Evolutionary conservation across 2,113 vertebrate species (phyloP), one percentile per base, ranked within the genome.

Genomic region (Addax nasomaculatus): DNA sequence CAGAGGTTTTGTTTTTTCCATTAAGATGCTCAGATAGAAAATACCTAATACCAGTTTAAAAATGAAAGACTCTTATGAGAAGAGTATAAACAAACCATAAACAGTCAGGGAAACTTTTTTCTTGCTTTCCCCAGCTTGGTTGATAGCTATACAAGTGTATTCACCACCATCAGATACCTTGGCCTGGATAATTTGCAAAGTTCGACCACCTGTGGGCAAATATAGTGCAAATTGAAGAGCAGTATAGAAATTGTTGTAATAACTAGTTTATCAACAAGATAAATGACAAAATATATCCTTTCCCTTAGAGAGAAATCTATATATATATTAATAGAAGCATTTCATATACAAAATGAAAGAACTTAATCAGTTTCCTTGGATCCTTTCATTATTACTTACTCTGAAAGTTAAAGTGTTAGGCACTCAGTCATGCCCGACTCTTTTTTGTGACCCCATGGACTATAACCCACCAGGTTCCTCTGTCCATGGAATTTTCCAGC

Each of bases 131-230:
- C 99, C 99, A 95, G 99, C 99, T 93, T 99, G 99, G 95, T 99
- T 99, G 97, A 99, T 99, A 94, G 99, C 99, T 96, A 99, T 97
- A 89, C 99, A 99, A 81, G 97, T 99, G 96, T 99, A 99, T 96
- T 99, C 99, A 51, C 99, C 99, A 33, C 98, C 99, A 85, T 99
- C 99, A 10, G 99, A 99, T n/a, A 99, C 98, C 95, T 99, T 99
- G 92, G 99, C 99, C 92, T 98, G 99, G 67, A 99, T 98, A 96
- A 99, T 99, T 98, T 99, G 99, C 64, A 99, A 98, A 1, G 98
- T 99, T 6, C 99, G 99, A 80, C 99, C 99, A 96, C 99, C 99
- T 99, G 95, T 30, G 60, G 39, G 25, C 9, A 90, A 95, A 93
- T 86, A 86, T 2, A 92, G 83, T 10, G 27, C 39, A 83, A 85